Conservation (phyloP, 2,888 invertebrate genomes). For the Hydrotaea cyrtoneurina region DNA sequence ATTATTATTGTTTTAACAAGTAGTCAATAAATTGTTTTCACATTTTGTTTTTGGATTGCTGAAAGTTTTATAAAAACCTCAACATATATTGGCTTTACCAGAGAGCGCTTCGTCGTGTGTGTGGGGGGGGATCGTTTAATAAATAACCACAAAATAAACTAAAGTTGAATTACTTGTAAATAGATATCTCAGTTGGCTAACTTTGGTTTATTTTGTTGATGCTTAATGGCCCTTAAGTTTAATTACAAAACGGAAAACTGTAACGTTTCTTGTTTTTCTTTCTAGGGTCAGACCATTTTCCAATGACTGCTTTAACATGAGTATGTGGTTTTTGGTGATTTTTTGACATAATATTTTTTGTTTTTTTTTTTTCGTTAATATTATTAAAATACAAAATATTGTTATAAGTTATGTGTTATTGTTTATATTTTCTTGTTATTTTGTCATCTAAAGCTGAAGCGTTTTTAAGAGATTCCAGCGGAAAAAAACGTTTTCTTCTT, state of each 20-base stretch:
- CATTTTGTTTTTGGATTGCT: not conserved
- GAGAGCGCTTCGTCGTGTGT: too few species aligned
- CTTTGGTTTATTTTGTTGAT: not conserved
- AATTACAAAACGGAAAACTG: not conserved
- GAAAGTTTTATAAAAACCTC: constrained; percentile 66
- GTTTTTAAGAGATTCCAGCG: constrained; percentile 17
- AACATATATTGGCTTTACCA: not conserved
- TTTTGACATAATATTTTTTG: constrained; percentile 4
- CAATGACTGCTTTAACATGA: not conserved
- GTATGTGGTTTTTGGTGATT: constrained; percentile 3
- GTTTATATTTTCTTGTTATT: constrained; percentile 66
- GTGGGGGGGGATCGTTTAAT: too few species aligned
- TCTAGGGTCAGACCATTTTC: too few species aligned
- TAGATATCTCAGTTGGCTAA: too few species aligned
- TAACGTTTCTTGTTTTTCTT: not conserved
- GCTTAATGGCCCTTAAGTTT: not conserved
- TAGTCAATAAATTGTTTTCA: not conserved
- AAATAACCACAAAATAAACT: too few species aligned
- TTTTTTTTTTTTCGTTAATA: constrained; percentile 45
- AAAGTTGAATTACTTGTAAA: too few species aligned
- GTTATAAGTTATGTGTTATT: not conserved
- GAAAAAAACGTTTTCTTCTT: constrained; percentile 5
- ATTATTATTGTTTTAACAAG: not conserved
- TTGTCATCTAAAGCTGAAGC: constrained; percentile 69
- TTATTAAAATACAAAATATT: constrained; percentile 61